These are phyloP conservation scores for Frankliniella intonsa DNA, from an alignment of 2,888 invertebrate species.

Conservation along the genomic window DNA sequence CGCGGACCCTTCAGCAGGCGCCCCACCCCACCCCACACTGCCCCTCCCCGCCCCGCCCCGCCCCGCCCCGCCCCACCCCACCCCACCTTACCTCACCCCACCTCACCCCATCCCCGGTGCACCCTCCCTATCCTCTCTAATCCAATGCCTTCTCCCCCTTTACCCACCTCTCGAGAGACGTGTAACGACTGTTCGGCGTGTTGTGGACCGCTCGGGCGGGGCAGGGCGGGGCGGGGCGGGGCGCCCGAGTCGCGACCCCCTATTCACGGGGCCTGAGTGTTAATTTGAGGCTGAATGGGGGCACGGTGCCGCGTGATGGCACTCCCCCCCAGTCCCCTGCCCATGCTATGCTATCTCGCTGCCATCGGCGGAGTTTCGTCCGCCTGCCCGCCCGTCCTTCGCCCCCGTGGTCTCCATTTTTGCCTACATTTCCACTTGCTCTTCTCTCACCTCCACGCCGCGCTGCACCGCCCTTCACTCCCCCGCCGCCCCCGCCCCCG, in stretches of 20 bases:
- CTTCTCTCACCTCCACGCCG: too few species aligned
- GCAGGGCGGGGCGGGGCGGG: neutral
- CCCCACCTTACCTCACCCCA: neutral
- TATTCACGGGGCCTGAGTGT: constrained; percentile 6
- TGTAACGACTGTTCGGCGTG: neutral
- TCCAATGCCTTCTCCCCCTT: neutral
- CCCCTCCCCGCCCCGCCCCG: neutral
- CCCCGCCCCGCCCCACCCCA: neutral
- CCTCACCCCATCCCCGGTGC: neutral
- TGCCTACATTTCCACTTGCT: too few species aligned
- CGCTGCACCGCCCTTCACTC: too few species aligned
- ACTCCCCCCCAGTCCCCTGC: neutral
- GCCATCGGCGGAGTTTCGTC: neutral
- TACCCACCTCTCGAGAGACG: too few species aligned
- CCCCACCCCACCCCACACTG: neutral
- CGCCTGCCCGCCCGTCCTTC: too few species aligned
- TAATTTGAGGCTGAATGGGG: constrained; percentile 16
- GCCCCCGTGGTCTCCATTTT: too few species aligned
- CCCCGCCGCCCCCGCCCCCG: too few species aligned
- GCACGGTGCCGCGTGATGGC: neutral
- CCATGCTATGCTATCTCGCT: neutral
- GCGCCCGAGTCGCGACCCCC: neutral
- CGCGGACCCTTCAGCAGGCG: too few species aligned
- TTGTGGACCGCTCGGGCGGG: neutral
- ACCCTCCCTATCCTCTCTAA: neutral